Percentiles rank a stretch among this genome's conserved stretches.
Evolutionary conservation across 2,888 invertebrate species (phyloP).

Genomic region (Carterocephalus palaemon): DNA sequence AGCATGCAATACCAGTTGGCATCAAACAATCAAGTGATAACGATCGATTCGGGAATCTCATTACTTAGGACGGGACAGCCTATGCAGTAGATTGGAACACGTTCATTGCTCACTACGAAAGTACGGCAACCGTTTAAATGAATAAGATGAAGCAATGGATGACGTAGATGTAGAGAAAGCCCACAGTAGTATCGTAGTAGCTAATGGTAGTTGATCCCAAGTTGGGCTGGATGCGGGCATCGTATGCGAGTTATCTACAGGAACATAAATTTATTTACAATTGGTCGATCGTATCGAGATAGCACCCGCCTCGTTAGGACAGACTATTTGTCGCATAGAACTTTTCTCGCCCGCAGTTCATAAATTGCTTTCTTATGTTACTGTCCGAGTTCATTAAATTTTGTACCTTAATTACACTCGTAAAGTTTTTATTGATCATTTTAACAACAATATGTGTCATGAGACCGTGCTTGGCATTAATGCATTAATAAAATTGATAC

Average conservation of each 20-base stretch:
- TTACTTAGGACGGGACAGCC: constrained; percentile 17
- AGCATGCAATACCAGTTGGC: constrained; percentile 38
- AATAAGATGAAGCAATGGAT: constrained; percentile 26
- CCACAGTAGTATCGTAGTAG: constrained; percentile 12
- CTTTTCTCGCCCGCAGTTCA: constrained; percentile 32
- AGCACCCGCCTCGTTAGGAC: constrained; percentile 36
- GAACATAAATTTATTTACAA: constrained; percentile 42
- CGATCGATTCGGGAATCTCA: constrained; percentile 33
- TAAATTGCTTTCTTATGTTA: constrained; percentile 35
- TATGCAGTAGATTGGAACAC: not conserved
- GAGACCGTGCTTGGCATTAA: too few relatives aligned
- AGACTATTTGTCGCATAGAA: constrained; percentile 39
- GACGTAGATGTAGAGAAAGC: not conserved
- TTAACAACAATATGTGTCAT: not conserved
- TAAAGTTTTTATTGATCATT: constrained; percentile 6
- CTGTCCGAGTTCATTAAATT: constrained; percentile 10
- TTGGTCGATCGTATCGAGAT: constrained; percentile 37
- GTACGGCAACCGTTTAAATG: not conserved
- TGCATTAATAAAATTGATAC: too few relatives aligned
- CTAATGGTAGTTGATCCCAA: constrained; percentile 26
- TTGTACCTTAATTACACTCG: constrained; percentile 13
- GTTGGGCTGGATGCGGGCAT: constrained; percentile 38
- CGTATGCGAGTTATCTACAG: constrained; percentile 33
- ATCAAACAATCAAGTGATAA: constrained; percentile 40
- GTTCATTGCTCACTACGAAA: constrained; percentile 21